A percentile compares a stretch with the other conserved stretches of the same genome.
Evolutionary conservation across 2,888 invertebrate species (phyloP).

Genomic region (Tyria jacobaeae): DNA sequence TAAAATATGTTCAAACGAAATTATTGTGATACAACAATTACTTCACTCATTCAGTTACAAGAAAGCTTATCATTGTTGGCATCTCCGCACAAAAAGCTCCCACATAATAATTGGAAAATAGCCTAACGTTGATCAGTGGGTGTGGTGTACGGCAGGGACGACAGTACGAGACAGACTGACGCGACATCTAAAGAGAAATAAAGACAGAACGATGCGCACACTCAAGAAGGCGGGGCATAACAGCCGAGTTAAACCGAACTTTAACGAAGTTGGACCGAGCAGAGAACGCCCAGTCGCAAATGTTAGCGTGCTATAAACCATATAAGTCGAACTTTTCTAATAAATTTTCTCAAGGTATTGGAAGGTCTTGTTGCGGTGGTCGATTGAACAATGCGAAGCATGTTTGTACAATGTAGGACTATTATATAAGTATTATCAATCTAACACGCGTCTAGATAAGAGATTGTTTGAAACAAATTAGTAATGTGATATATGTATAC

Average conservation of each 20-base stretch:
- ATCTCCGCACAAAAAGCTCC: slow-evolving; percentile 79
- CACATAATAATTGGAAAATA: slow-evolving; percentile 83
- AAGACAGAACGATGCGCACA: slow-evolving; percentile 59
- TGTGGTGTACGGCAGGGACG: slow-evolving; percentile 64
- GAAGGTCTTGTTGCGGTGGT: slow-evolving; percentile 54
- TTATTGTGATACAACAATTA: slow-evolving; percentile 57
- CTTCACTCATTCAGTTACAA: slow-evolving; percentile 62
- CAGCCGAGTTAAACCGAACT: slow-evolving; percentile 71
- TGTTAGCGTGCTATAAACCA: slow-evolving; percentile 59
- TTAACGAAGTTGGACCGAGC: slow-evolving; percentile 67
- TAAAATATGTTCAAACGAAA: slow-evolving; percentile 23
- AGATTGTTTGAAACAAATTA: slow-evolving; percentile 56
- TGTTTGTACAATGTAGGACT: slow-evolving; percentile 63
- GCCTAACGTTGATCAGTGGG: slow-evolving; percentile 73
- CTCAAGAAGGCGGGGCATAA: slow-evolving; percentile 71
- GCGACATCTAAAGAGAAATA: slow-evolving; percentile 49
- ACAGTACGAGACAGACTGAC: slow-evolving; percentile 62
- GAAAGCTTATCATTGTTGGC: slow-evolving; percentile 78
- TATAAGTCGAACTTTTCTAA: slow-evolving; percentile 60
- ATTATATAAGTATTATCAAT: slow-evolving; percentile 58
- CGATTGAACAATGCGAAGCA: slow-evolving; percentile 63
- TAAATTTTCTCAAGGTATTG: slow-evolving; percentile 21
- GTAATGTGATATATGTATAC: slow-evolving; percentile 60
- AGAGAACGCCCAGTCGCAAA: slow-evolving; percentile 77
- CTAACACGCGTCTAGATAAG: slow-evolving; percentile 57